Evolutionary conservation across 2,888 invertebrate genomes (phyloP), one percentile per base, ranked within the genome.

Genomic region (Bugulina stolonifera): DNA sequence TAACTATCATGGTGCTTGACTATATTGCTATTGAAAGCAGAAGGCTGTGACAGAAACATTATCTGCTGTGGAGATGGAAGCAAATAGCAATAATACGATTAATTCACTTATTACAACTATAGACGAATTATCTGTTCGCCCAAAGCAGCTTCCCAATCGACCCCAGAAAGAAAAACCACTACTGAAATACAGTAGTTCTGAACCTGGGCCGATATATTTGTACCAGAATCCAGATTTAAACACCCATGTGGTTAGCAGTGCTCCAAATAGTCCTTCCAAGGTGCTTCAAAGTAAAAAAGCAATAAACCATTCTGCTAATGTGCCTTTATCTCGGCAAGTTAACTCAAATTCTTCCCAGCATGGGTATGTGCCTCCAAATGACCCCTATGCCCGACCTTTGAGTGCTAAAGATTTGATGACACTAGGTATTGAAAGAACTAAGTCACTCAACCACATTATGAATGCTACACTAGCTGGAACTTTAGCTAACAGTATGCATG

Each of bases 321-420:
- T 3, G 3, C 35, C 70, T n/a, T 27, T 22, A 14, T 3, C 58
- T 14, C 25, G 58, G 3, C 3, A 25, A 23, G 58, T 25, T 10
- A 18, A 22, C 2, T 35, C 23, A 35, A 54, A 25, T 29, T 25
- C 70, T 14, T 10, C 25, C 3, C 52, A 35, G 10, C 43, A 35
- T 54, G 32, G 29, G 10, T 70, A 70, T 23, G 70, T 70, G 3
- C 70, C 43, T 5, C 25, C 70, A 23, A 72, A 73, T 14, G 79
- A 80, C 73, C 80, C 80, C 0, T 81, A 80, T 74, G 75, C 77
- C 25, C 76, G 80, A 71, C 81, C 81, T 3, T 74, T 81, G 10
- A 81, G 80, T 80, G 81, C 81, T 73, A 79, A 79, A 74, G 80
- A 81, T 71, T 25, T 74, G 18, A 54, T 70, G 70, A 70, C 70